These are phyloP conservation scores for Dicerorhinus sumatrensis DNA, from an alignment of 2,113 vertebrate genomes.

Conservation along the genomic window DNA sequence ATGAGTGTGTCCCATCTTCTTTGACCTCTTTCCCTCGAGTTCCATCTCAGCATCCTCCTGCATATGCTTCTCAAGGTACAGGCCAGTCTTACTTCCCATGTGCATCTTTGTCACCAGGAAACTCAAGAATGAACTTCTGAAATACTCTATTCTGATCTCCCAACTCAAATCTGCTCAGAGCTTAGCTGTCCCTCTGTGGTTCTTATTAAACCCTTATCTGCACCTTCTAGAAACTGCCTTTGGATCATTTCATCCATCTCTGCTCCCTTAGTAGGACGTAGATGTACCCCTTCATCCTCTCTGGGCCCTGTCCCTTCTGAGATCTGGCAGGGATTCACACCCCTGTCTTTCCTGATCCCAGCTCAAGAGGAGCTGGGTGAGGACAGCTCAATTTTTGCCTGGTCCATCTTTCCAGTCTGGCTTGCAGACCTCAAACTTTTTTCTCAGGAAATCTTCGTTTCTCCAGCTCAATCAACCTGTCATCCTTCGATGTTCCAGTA, in stretches of 20 bases:
- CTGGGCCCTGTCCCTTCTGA: neutral
- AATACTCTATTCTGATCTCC: neutral
- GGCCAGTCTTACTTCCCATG: neutral
- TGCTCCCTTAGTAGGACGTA: neutral
- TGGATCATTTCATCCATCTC: neutral
- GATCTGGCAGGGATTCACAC: neutral
- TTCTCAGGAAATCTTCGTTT: neutral
- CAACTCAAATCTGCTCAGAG: neutral
- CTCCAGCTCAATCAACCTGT: neutral
- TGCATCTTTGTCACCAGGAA: neutral
- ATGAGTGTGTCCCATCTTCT: neutral
- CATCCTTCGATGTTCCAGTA: neutral
- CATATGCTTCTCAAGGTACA: neutral
- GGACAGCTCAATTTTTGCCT: neutral
- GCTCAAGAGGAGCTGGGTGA: neutral
- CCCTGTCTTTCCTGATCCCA: neutral
- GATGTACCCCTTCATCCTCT: neutral
- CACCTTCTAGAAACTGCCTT: neutral
- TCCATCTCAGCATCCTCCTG: neutral
- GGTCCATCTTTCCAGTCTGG: neutral
- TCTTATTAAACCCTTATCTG: neutral
- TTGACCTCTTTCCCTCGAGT: neutral
- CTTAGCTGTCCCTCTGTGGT: neutral
- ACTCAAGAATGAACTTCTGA: neutral
- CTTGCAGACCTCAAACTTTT: neutral